Evolutionary conservation across 2,888 invertebrate species (phyloP), one percentile per base, ranked within the genome.

Genomic region (Platycheirus rosarum): DNA sequence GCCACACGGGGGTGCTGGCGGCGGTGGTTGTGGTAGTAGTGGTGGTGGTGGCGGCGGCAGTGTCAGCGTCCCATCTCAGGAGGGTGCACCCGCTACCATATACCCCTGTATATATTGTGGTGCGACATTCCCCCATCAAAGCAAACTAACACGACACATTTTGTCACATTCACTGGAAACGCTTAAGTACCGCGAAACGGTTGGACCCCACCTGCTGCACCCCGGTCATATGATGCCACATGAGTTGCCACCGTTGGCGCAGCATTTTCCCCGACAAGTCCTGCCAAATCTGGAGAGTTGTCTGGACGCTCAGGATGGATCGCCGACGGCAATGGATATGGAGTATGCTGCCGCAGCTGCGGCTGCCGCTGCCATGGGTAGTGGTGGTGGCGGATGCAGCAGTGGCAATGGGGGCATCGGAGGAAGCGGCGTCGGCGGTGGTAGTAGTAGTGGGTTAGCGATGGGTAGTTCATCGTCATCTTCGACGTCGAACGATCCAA

Each of bases 21-120:
- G 87, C 76, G 65, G 85, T 8, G 86, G 86, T 86, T 86, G 86
- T 75, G 84, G 85, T 71, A 78, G 85, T 85, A 85, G 87, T 86
- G 85, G 88, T 86, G 85, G 84, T 86, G 86, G 85, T 70, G 86
- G 87, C 79, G 85, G 85, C 68, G 85, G 86, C 70, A 85, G 80
- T 85, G 85, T 85, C 79, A 85, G 84, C 75, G 84, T 68, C 84
- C 77, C 71, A 82, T 76, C 84, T 26, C 78, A 84, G 42, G 85
- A 86, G 62, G 84, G 85, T 51, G 78, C 86, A 51, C 87, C 86
- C 62, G 84, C 88, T 74, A 92, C 92, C 85, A 91, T 94, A 89
- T 95, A 94, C 92, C 94, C 94, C 90, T 96, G 97, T 93, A 94
- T 96, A 93, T 96, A 96, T 93, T 97, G 97, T 93, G 95, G 96